Conservation (phyloP, 2,797 vertebrate species). For the Cyprinella venusta region DNA sequence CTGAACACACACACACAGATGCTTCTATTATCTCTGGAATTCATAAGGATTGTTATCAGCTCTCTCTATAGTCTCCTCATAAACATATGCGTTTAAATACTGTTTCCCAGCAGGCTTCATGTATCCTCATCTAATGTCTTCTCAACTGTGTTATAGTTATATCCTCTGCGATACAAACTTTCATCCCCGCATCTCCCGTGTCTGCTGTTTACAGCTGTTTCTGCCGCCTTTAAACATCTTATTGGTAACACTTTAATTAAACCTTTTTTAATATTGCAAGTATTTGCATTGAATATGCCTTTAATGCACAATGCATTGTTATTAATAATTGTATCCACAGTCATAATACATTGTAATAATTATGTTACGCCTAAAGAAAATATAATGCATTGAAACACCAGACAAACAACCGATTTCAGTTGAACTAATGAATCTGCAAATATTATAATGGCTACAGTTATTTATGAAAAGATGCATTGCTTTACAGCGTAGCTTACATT, state of each 20-base stretch:
- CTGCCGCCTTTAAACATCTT: not conserved
- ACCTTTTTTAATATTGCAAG: too few species aligned
- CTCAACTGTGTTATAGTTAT: not conserved
- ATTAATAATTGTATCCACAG: not conserved
- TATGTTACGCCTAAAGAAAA: not conserved
- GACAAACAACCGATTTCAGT: not conserved
- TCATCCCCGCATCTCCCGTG: not conserved
- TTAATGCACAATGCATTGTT: not conserved
- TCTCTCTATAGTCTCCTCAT: constrained; percentile 14
- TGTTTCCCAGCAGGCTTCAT: constrained; percentile 39
- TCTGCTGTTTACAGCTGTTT: not conserved
- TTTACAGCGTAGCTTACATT: not conserved
- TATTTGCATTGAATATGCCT: not conserved
- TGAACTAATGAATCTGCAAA: not conserved
- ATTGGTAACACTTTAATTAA: too few species aligned
- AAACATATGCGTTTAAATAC: constrained; percentile 39
- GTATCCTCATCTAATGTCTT: constrained; percentile 18
- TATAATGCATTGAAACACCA: not conserved
- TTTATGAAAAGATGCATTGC: not conserved
- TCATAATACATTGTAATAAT: not conserved
- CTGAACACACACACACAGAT: constrained; percentile 42
- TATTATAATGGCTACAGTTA: not conserved
- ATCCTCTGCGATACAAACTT: constrained; percentile 24
- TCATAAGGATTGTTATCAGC: constrained; percentile 29
- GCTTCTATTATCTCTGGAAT: constrained; percentile 38